Evolutionary conservation across 1,140 invertebrate genomes (phyloP).

Genomic region (Telenomus remus): DNA sequence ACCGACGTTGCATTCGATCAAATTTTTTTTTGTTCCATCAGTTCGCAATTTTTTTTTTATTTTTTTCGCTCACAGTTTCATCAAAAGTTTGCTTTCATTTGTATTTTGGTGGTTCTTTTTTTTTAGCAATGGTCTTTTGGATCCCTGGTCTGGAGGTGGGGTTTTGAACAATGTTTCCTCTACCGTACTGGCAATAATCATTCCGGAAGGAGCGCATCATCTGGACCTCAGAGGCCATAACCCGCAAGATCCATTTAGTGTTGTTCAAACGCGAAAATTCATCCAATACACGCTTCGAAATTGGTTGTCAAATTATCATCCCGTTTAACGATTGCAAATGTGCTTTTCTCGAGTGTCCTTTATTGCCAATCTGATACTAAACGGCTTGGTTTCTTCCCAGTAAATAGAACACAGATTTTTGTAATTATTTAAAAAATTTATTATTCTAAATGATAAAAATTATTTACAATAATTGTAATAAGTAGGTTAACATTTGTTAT

Average conservation of each 20-base stretch:
- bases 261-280: slow-evolving; percentile 80
- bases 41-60: no score
- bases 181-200: slow-evolving; percentile 83
- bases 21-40: not conserved
- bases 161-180: slow-evolving; percentile 84
- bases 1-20: not conserved
- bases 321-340: not conserved
- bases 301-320: slow-evolving; percentile 33
- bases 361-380: not conserved
- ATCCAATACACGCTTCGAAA: slow-evolving; percentile 74
- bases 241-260: slow-evolving; percentile 82
- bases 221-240: slow-evolving; percentile 88
- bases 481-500: slow-evolving; percentile 22
- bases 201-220: slow-evolving; percentile 94
- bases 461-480: slow-evolving; percentile 47
- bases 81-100: not conserved
- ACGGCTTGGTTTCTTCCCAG: no score
- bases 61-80: no score
- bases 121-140: slow-evolving; percentile 89
- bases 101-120: not conserved
- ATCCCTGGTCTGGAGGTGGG: slow-evolving; percentile 96
- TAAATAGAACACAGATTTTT: no score
- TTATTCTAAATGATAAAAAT: slow-evolving; percentile 53
- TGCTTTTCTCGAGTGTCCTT: not conserved
- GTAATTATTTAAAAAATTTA: slow-evolving; percentile 50